These are phyloP conservation scores for Rhynchonycteris naso DNA, from an alignment of 2,797 vertebrate species.

Conservation along the genomic window DNA sequence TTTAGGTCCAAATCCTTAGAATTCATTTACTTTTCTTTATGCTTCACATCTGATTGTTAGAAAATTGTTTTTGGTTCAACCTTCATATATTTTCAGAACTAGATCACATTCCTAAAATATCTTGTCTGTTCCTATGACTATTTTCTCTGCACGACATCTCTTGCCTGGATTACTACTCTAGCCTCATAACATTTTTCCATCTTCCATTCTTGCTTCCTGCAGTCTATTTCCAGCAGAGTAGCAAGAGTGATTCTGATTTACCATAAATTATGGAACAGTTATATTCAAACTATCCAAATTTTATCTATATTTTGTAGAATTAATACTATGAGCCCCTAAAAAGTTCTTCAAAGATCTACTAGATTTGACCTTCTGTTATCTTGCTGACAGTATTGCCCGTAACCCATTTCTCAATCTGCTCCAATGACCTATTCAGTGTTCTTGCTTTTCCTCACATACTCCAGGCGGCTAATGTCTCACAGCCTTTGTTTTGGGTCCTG, in stretches of 20 bases:
- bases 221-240: background rate
- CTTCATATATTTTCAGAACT: background rate
- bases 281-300: background rate
- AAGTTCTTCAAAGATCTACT: background rate
- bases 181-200: background rate
- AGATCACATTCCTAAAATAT: background rate
- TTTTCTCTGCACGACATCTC: background rate
- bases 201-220: background rate
- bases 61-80: background rate
- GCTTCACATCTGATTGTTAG: background rate
- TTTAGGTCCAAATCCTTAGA: background rate
- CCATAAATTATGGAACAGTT: background rate
- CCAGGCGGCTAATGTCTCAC: background rate
- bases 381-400: background rate
- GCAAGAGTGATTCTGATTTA: background rate
- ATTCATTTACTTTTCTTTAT: background rate
- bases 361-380: background rate
- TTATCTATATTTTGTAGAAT: background rate
- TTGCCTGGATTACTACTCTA: background rate
- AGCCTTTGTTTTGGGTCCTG: background rate
- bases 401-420: background rate
- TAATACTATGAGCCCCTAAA: background rate
- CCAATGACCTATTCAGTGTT: background rate
- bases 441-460: background rate
- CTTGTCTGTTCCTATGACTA: background rate